phyloP scores from a whole-genome alignment of 2,113 vertebrate species.

The Rhea pennata region DNA sequence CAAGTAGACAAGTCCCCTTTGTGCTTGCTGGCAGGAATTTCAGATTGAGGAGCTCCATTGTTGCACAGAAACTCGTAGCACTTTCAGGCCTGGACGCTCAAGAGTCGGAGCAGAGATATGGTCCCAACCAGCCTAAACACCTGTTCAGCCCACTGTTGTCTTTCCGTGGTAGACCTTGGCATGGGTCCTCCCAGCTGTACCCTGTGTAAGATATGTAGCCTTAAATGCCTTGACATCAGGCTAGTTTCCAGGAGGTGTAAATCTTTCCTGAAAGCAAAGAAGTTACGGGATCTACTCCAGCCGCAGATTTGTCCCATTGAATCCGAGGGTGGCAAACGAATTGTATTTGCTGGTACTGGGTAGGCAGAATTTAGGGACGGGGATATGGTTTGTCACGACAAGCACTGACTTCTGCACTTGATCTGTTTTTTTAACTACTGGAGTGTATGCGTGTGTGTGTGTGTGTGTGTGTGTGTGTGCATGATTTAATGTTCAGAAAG shows the following conservation, averaged over 20 bases:
- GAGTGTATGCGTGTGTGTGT: not conserved
- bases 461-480: not conserved
- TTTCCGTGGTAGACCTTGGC: not conserved
- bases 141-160: not conserved
- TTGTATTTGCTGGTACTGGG: constrained; percentile 39
- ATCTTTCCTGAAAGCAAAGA: not conserved
- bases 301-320: not conserved
- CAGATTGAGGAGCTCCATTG: not conserved
- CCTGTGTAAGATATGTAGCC: not conserved
- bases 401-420: constrained; percentile 26
- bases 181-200: not conserved
- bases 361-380: not conserved
- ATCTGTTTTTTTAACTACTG: not conserved
- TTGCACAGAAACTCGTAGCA: not conserved
- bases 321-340: not conserved
- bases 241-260: not conserved
- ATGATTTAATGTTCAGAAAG: not conserved
- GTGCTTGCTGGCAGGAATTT: not conserved
- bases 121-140: not conserved
- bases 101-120: not conserved
- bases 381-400: not conserved
- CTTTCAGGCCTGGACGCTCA: not conserved
- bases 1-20: not conserved
- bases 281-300: not conserved
- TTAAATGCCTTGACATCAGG: not conserved